phyloP scores from a whole-genome alignment of 2,888 invertebrate species.

The Malachius bipustulatus region DNA sequence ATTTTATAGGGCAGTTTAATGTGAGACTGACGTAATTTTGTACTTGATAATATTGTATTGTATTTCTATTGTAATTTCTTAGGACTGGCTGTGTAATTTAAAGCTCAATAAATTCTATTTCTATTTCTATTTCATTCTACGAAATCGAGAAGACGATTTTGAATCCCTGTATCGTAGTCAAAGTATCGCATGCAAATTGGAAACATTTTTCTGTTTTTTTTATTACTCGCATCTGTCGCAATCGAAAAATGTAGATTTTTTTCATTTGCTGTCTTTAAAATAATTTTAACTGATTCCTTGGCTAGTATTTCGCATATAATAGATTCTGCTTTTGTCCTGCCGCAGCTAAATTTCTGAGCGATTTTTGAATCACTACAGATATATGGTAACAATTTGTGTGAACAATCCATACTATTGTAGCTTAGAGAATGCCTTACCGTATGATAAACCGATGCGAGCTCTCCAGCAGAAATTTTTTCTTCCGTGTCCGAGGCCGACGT shows the following conservation, averaged over 20 bases:
- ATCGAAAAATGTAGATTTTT: slow-evolving; percentile 9
- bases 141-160: slow-evolving; percentile 8
- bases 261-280: slow-evolving; percentile 5
- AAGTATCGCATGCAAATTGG: slow-evolving; percentile 7
- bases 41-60: too few species aligned
- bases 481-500: slow-evolving; percentile 2
- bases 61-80: too few species aligned
- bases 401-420: slow-evolving; percentile 15
- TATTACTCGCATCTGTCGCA: slow-evolving; percentile 10
- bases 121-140: slow-evolving; percentile 6
- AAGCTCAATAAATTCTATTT: too few species aligned
- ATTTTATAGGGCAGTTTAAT: too few species aligned
- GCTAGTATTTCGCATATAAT: slow-evolving; percentile 8
- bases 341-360: slow-evolving; percentile 11
- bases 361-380: slow-evolving; percentile 14
- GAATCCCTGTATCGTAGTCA: slow-evolving; percentile 6
- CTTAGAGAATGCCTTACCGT: slow-evolving; percentile 14
- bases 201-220: slow-evolving; percentile 11
- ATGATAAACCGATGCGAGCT: slow-evolving; percentile 6
- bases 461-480: slow-evolving; percentile 7
- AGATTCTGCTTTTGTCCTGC: slow-evolving; percentile 7
- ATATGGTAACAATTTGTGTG: slow-evolving; percentile 13
- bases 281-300: too few species aligned
- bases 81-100: too few species aligned
- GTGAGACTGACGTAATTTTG: too few species aligned